Base-by-base conservation (phyloP, 2,797 vertebrate species). In the Pseudochaenichthys georgianus region DNA sequence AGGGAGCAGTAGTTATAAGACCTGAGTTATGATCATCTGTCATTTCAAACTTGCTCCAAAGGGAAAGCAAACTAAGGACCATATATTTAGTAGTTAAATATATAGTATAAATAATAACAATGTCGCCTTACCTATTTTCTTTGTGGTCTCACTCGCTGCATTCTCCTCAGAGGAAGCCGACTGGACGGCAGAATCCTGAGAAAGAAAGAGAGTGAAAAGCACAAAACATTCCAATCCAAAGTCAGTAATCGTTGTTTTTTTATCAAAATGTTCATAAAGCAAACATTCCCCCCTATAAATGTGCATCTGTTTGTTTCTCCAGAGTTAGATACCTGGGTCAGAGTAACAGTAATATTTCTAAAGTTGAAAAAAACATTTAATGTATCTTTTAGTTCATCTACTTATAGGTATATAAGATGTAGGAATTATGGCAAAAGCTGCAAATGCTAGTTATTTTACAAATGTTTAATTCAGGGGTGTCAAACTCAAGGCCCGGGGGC, bases 51-150 rank as follows among this genome's bases (percentile, higher is more conserved):
- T n/a, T 9, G 12, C 28, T 54, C 16, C 10, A 43, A 51, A 42
- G 16, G 55, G 34, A 57, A 68, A 4, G 17, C 1, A 34, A 48
- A 60, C 3, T n/a, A 64, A 61, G 5, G n/a, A 34, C 1, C 2
- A 43, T n/a, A 50, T 1, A 51, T 55, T 46, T n/a, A 46, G 15
- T 42, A 4, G 34, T 9, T 38, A 38, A 38, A 38, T 38, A 38
- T 38, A 38, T 38, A 38, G 34, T 38, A 38, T 38, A 57, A 74
- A 43, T 13, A 55, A 38, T 1, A 31, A 66, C 13, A 47, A 51
- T 64, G 41, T n/a, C 34, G 34, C 21, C 19, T 13, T 95, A 99
- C 98, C 97, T 76, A 98, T 95, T 95, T 96, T 97, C 73, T 95
- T 89, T 79, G 94, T 92, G 75, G 95, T 90, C 9, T 96, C 93